phyloP scores from a whole-genome alignment of 2,797 vertebrate species.

The Acipenser oxyrinchus region DNA sequence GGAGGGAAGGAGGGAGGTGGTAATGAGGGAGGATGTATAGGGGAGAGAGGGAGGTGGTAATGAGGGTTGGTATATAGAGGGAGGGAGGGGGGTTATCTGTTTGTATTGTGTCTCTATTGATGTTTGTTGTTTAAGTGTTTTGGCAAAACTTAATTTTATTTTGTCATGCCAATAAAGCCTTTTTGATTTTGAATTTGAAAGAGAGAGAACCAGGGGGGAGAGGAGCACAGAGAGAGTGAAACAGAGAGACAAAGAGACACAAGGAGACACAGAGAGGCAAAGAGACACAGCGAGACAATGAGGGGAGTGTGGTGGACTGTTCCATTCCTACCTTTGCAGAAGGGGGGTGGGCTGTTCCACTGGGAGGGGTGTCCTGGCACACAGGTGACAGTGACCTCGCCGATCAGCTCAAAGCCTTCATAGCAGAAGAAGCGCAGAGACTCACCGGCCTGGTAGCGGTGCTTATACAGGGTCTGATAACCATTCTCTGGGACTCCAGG shows the following conservation, averaged over 20 bases:
- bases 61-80: too few species aligned
- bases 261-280: background rate
- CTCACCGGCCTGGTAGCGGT: conserved; percentile 86
- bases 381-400: conserved; percentile 84
- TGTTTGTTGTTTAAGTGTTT: too few species aligned
- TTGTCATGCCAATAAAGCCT: too few species aligned
- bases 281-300: background rate
- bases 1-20: too few species aligned
- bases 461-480: conserved; percentile 87
- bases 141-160: too few species aligned
- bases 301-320: background rate
- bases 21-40: too few species aligned
- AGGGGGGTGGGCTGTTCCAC: conserved; percentile 84
- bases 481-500: conserved; percentile 86
- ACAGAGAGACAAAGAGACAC: too few species aligned
- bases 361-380: conserved; percentile 82
- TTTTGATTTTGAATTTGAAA: conserved; percentile 16
- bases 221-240: too few species aligned
- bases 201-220: conserved; percentile 29
- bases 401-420: conserved; percentile 84
- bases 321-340: conserved; percentile 73
- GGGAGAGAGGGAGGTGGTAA: too few species aligned
- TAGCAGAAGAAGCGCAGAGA: conserved; percentile 89
- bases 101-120: too few species aligned
- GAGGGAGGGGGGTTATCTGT: too few species aligned